Evolutionary conservation across 2,888 invertebrate genomes (phyloP).

Genomic region (Campoplex capitator): DNA sequence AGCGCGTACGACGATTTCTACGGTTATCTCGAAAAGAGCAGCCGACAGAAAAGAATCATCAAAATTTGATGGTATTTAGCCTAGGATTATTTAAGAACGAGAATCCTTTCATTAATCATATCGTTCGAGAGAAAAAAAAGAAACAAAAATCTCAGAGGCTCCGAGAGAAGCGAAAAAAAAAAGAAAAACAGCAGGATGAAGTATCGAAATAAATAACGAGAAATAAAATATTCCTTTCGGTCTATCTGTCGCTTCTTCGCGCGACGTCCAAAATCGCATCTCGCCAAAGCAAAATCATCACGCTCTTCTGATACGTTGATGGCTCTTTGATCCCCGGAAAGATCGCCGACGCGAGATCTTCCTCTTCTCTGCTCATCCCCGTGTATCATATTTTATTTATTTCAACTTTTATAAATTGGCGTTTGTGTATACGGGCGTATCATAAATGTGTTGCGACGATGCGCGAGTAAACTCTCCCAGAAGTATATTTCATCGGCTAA

Average conservation of each 20-base stretch:
- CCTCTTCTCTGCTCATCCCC: slow-evolving; percentile 36
- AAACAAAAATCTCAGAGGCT: background rate
- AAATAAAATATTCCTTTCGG: slow-evolving; percentile 9
- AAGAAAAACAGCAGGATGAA: background rate
- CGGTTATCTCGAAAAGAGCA: slow-evolving; percentile 68
- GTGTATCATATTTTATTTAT: slow-evolving; percentile 51
- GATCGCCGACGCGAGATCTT: slow-evolving; percentile 64
- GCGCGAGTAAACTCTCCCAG: slow-evolving; percentile 49
- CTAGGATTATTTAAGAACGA: slow-evolving; percentile 25
- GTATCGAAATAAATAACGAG: slow-evolving; percentile 28
- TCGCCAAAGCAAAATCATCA: slow-evolving; percentile 59
- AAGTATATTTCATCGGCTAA: slow-evolving; percentile 72
- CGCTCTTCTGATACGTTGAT: slow-evolving; percentile 47
- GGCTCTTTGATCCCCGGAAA: slow-evolving; percentile 63
- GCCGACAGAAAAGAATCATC: slow-evolving; percentile 62
- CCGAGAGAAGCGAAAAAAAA: background rate
- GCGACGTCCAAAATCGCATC: slow-evolving; percentile 22
- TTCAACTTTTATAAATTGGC: background rate
- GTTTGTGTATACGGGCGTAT: background rate
- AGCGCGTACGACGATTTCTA: slow-evolving; percentile 43
- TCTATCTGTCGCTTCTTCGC: slow-evolving; percentile 7
- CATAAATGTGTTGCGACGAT: slow-evolving; percentile 48
- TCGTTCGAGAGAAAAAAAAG: slow-evolving; percentile 10
- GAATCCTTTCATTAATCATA: slow-evolving; percentile 61
- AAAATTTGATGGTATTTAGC: slow-evolving; percentile 29